phyloP scores from a whole-genome alignment of 2,113 vertebrate genomes.

The Rhinolophus ferrumequinum region DNA sequence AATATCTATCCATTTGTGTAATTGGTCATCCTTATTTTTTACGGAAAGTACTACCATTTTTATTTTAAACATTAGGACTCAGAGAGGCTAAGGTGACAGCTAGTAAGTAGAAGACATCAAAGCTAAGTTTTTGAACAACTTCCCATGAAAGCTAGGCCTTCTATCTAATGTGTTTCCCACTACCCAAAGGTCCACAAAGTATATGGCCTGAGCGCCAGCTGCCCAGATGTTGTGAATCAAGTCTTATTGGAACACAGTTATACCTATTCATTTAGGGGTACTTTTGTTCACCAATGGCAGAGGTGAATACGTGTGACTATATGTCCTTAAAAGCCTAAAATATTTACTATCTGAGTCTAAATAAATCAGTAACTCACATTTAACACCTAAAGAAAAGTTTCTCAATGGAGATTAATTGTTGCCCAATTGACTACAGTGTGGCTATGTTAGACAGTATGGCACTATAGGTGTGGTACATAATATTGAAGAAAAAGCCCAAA shows the following conservation, averaged over 20 bases:
- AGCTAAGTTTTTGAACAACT: background rate
- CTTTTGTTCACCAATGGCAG: background rate
- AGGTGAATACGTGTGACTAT: background rate
- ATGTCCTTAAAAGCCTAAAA: constrained; percentile 19
- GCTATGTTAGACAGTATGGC: background rate
- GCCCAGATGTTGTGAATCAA: background rate
- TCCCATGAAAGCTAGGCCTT: background rate
- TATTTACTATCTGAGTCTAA: constrained; percentile 37
- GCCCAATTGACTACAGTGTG: background rate
- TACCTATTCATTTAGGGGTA: background rate
- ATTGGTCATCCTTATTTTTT: constrained; percentile 18
- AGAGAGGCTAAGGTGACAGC: background rate
- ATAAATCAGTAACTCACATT: constrained; percentile 22
- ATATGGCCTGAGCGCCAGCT: background rate
- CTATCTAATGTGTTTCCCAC: background rate
- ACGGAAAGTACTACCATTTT: background rate
- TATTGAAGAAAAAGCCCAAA: constrained; percentile 36
- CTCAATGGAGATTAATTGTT: background rate
- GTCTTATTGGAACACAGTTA: background rate
- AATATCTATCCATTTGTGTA: background rate
- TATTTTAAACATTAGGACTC: constrained; percentile 37
- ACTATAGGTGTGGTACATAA: background rate
- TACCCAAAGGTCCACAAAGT: background rate
- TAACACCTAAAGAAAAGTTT: constrained; percentile 46
- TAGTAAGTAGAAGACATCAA: background rate